phyloP scores from a whole-genome alignment of 2,113 vertebrate species.

The Collichthys lucidus region DNA sequence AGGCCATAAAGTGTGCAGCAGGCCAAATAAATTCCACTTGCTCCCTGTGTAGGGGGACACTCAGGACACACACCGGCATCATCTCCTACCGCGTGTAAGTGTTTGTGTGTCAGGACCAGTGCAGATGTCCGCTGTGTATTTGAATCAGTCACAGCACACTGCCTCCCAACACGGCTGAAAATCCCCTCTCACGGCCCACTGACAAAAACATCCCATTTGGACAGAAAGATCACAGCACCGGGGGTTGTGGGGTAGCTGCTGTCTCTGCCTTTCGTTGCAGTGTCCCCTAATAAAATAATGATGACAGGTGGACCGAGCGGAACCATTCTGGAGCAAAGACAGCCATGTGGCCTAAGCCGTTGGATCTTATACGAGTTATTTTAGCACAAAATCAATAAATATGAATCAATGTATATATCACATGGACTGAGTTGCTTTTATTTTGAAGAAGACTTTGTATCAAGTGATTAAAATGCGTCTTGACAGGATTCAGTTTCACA shows the following conservation, averaged over 20 bases:
- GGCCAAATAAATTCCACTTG: conserved; percentile 38
- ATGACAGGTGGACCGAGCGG: conserved; percentile 9
- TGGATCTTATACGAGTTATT: not conserved
- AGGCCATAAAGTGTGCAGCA: not conserved
- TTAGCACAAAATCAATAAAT: conserved; percentile 5
- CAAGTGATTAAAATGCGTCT: not conserved
- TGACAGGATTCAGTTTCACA: not conserved
- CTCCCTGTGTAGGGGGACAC: conserved; percentile 25
- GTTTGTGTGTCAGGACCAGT: conserved; percentile 43
- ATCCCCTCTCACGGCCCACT: conserved; percentile 54
- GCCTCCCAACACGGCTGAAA: conserved; percentile 62
- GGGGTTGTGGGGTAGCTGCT: conserved; percentile 28
- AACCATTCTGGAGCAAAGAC: not conserved
- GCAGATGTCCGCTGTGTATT: conserved; percentile 62
- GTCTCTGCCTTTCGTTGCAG: conserved; percentile 42
- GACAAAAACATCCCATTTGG: conserved; percentile 53
- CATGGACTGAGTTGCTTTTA: not conserved
- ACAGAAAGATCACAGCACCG: conserved; percentile 50
- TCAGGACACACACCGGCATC: conserved; percentile 17
- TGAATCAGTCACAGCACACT: conserved; percentile 65
- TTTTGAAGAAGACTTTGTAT: not conserved
- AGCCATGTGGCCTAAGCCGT: not conserved
- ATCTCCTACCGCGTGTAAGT: conserved; percentile 26
- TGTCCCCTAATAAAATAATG: conserved; percentile 52
- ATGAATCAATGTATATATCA: not conserved